Percentiles rank a stretch among this genome's conserved stretches.
Conservation (phyloP, 1,140 invertebrate genomes). For the Drosophila willistoni region DNA sequence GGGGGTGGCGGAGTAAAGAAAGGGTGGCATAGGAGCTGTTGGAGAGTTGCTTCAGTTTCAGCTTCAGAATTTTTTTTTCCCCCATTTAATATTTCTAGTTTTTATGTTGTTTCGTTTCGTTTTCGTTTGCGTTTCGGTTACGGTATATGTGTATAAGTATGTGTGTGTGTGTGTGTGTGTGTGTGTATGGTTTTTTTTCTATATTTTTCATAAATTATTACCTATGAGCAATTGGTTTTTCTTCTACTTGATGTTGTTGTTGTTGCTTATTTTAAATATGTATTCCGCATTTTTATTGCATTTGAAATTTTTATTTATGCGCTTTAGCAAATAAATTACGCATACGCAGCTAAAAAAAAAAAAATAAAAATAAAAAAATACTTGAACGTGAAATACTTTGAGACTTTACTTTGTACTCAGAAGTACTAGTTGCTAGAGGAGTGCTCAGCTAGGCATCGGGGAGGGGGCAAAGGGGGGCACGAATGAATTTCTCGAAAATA, state of each 20-base stretch:
- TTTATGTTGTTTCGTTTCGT: slow-evolving; percentile 11
- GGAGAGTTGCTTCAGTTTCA: background rate
- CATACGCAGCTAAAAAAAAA: slow-evolving; percentile 47
- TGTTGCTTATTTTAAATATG: slow-evolving; percentile 52
- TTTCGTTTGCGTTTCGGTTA: slow-evolving; percentile 24
- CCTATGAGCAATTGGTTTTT: slow-evolving; percentile 74
- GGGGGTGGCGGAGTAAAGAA: background rate
- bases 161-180: slow-evolving; percentile 7
- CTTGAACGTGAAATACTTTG: slow-evolving; percentile 46
- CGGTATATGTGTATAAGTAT: slow-evolving; percentile 6
- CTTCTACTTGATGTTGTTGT: slow-evolving; percentile 4
- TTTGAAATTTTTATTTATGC: slow-evolving; percentile 74
- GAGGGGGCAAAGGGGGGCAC: background rate
- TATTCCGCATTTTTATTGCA: slow-evolving; percentile 73
- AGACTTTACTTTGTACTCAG: slow-evolving; percentile 20
- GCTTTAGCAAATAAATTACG: slow-evolving; percentile 76
- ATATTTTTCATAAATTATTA: slow-evolving; percentile 78
- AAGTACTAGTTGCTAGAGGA: background rate
- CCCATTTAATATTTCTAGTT: slow-evolving; percentile 14
- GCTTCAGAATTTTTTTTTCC: background rate
- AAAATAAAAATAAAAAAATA: background rate
- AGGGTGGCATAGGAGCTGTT: background rate
- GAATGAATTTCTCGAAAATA: slow-evolving; percentile 62
- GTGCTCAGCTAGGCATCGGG: too few species aligned
- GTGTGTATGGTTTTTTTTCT: slow-evolving; percentile 27